Base-by-base conservation (phyloP, 2,113 vertebrate genomes). In the Nematolebias whitei region DNA sequence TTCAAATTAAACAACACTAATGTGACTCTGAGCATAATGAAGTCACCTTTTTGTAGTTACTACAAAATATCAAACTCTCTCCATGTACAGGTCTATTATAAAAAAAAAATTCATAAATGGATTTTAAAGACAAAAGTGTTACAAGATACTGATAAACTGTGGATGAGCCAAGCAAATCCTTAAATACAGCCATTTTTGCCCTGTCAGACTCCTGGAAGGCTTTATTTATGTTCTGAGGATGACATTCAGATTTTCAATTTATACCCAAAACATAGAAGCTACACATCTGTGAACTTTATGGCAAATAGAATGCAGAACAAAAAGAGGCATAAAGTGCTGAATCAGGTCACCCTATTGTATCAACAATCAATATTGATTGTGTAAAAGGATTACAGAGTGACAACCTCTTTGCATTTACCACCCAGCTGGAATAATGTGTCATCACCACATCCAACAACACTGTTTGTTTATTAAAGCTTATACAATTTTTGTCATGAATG, bases 211-310 rank as follows among this genome's bases (percentile, higher is more conserved):
- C 20, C 19, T 23, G 23, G 4, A 57, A 60, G 16, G 41, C 38
- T 57, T 75, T 49, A 71, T 79, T 78, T 71, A 61, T n/a, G 80
- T 80, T 83, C 71, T 78, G 51, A 75, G 55, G 35, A 32, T 13
- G 13, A 15, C 16, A 44, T 44, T 59, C 22, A 44, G 23, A 40
- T 5, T 11, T 47, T 32, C n/a, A 13, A 45, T 62, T 12, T 15
- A 49, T 15, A 49, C 4, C 15, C 41, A 52, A 47, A 65, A n/a
- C 39, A 65, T 52, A 59, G 10, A 10, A 54, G 45, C 23, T 29
- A 15, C 23, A 44, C 49, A 18, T 55, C 12, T 26, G 16, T 48
- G 9, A 51, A 20, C 2, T 50, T 12, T 45, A 20, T 47, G 48
- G 10, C 39, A 40, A 18, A 57, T 32, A 59, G 18, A 41, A 41